phyloP scores from a whole-genome alignment of 2,888 invertebrate genomes.

The Sericinus montela region DNA sequence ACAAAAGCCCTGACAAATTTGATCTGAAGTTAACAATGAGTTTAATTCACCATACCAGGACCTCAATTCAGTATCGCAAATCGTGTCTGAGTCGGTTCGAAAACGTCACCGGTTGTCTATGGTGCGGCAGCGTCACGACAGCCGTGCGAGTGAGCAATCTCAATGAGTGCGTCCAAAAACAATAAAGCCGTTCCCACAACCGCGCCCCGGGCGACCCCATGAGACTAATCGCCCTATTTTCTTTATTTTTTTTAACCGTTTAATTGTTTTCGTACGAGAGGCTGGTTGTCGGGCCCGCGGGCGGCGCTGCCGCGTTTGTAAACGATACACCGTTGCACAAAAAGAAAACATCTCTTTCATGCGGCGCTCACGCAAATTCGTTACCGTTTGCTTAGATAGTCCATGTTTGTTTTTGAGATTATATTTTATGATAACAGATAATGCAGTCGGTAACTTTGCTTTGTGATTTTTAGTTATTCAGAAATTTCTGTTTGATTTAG shows the following conservation, averaged over 20 bases:
- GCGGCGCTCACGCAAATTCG: slow-evolving; percentile 1
- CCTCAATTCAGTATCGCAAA: slow-evolving; percentile 30
- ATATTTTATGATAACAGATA: slow-evolving; percentile 16
- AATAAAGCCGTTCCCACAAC: slow-evolving; percentile 60
- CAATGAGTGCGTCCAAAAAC: slow-evolving; percentile 50
- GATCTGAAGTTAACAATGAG: slow-evolving; percentile 23
- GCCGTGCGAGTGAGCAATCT: slow-evolving; percentile 44
- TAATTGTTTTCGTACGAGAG: slow-evolving; percentile 71
- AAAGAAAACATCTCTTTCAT: slow-evolving; percentile 21
- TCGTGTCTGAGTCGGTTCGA: slow-evolving; percentile 27
- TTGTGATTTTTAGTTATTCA: slow-evolving; percentile 1
- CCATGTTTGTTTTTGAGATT: slow-evolving; percentile 22
- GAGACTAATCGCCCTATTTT: slow-evolving; percentile 36
- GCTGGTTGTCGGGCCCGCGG: slow-evolving; percentile 58
- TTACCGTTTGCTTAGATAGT: slow-evolving; percentile 13
- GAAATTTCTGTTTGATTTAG: too few species aligned
- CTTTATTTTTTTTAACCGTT: slow-evolving; percentile 48
- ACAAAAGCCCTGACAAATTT: slow-evolving; percentile 32
- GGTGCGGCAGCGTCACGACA: slow-evolving; percentile 16
- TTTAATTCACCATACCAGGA: slow-evolving; percentile 38
- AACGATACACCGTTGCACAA: slow-evolving; percentile 45
- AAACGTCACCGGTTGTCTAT: slow-evolving; percentile 20
- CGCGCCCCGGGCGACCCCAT: slow-evolving; percentile 51
- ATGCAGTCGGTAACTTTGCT: neutral
- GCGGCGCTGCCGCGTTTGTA: slow-evolving; percentile 38